A percentile compares a stretch with the other conserved stretches of the same genome.
Conservation (phyloP, 2,113 vertebrate species). For the Boleophthalmus pectinirostris region DNA sequence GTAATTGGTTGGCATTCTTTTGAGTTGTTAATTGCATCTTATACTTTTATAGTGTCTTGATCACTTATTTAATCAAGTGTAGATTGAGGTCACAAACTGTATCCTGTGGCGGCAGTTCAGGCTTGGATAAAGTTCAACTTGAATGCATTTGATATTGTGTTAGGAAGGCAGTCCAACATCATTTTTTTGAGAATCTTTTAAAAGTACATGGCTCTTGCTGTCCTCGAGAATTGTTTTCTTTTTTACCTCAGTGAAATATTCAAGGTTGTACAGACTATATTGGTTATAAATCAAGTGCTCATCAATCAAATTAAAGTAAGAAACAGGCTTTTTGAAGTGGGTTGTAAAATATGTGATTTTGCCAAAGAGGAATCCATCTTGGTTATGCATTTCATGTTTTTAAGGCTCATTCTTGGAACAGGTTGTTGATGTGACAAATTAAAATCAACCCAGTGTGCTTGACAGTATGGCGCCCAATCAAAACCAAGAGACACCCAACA, state of each 20-base stretch:
- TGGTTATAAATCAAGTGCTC: background rate
- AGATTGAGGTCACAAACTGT: background rate
- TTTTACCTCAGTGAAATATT: background rate
- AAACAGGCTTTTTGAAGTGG: background rate
- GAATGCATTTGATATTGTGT: background rate
- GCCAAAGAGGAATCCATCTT: background rate
- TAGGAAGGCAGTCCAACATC: background rate
- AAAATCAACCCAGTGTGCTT: constrained; percentile 8
- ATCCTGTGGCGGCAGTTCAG: background rate
- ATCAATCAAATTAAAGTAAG: background rate
- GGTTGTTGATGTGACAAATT: constrained; percentile 4
- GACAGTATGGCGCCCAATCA: constrained; percentile 5
- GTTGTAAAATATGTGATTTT: background rate
- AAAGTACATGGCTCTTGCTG: background rate
- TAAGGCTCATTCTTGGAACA: background rate
- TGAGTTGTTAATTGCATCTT: background rate
- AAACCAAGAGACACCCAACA: constrained; percentile 11
- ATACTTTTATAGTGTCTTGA: background rate
- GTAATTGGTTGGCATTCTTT: background rate
- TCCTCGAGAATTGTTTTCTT: background rate
- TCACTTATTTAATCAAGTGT: background rate
- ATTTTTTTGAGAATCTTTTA: too few relatives aligned
- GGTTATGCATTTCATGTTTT: background rate
- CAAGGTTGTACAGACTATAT: background rate
- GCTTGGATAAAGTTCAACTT: background rate